phyloP scores from a whole-genome alignment of 2,888 invertebrate genomes.

The Alloplasta piceator region DNA sequence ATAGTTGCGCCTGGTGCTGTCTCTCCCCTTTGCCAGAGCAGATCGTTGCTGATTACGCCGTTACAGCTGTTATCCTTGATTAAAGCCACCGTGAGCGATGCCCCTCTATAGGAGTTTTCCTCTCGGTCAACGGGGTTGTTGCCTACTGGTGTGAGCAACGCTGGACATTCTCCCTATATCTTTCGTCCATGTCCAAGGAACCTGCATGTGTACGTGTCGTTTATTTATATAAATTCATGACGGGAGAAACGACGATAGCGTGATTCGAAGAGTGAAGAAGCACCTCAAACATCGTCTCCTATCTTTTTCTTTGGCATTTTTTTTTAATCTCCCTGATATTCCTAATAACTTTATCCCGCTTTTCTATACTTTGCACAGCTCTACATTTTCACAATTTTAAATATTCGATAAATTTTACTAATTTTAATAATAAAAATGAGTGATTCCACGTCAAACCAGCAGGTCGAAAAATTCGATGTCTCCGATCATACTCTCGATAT shows the following conservation, averaged over 20 bases:
- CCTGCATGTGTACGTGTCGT: not conserved
- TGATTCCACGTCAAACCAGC: too few species aligned
- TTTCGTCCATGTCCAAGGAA: not conserved
- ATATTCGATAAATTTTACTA: too few species aligned
- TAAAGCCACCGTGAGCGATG: conserved; percentile 51
- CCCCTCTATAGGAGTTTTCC: conserved; percentile 51
- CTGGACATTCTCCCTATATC: conserved; percentile 33
- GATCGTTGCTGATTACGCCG: conserved; percentile 76
- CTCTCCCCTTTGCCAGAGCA: conserved; percentile 60
- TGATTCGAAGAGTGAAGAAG: conserved; percentile 25
- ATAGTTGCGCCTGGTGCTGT: conserved; percentile 67
- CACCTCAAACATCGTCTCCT: conserved; percentile 1
- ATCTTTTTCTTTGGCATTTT: not conserved
- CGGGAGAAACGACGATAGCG: conserved; percentile 33
- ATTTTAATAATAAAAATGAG: too few species aligned
- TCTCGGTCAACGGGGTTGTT: conserved; percentile 12
- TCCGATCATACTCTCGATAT: too few species aligned
- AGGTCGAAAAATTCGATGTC: too few species aligned
- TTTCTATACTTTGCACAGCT: too few species aligned
- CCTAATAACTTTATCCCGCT: too few species aligned
- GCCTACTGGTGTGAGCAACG: conserved; percentile 36
- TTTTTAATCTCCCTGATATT: not conserved
- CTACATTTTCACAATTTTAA: too few species aligned
- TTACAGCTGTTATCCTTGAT: conserved; percentile 74
- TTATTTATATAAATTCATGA: conserved; percentile 55